These are phyloP conservation scores for Leptinotarsa haldemani DNA, from an alignment of 2,888 invertebrate genomes.

Conservation along the genomic window DNA sequence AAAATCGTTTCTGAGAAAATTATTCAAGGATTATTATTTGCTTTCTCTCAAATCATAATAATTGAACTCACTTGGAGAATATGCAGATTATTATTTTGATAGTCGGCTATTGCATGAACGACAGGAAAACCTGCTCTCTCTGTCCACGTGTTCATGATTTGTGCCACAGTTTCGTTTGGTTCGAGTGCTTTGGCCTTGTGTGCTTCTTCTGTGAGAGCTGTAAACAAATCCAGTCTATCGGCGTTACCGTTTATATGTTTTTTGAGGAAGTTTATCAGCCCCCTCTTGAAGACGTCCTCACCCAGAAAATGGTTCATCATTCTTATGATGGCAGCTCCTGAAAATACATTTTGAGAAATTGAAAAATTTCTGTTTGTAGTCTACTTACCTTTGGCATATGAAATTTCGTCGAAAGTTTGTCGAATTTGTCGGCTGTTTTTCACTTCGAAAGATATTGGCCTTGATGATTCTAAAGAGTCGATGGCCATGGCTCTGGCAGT, in stretches of 20 bases:
- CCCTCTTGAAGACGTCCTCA: constrained; percentile 69
- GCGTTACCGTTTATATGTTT: constrained; percentile 72
- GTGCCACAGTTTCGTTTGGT: constrained; percentile 66
- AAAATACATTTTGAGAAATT: constrained; percentile 37
- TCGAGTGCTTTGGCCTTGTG: constrained; percentile 62
- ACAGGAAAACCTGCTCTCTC: constrained; percentile 77
- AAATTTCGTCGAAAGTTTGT: constrained; percentile 78
- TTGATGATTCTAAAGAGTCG: constrained; percentile 74
- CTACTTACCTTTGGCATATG: constrained; percentile 74
- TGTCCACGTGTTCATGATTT: constrained; percentile 78
- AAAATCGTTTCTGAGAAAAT: constrained; percentile 59
- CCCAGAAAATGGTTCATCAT: constrained; percentile 81
- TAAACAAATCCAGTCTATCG: constrained; percentile 77
- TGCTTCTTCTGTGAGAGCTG: constrained; percentile 71
- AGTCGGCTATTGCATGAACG: constrained; percentile 68
- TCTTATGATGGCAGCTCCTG: constrained; percentile 76
- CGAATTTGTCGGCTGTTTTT: constrained; percentile 72
- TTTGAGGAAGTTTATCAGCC: constrained; percentile 68
- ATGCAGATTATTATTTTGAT: constrained; percentile 59
- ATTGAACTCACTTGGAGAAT: constrained; percentile 62
- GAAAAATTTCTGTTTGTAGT: not conserved
- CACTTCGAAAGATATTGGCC: constrained; percentile 75
- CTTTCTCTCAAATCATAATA: constrained; percentile 8
- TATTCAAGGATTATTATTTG: constrained; percentile 24
- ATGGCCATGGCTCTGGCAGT: constrained; percentile 70